phyloP scores from a whole-genome alignment of 2,113 vertebrate species.

The Erinaceus europaeus region DNA sequence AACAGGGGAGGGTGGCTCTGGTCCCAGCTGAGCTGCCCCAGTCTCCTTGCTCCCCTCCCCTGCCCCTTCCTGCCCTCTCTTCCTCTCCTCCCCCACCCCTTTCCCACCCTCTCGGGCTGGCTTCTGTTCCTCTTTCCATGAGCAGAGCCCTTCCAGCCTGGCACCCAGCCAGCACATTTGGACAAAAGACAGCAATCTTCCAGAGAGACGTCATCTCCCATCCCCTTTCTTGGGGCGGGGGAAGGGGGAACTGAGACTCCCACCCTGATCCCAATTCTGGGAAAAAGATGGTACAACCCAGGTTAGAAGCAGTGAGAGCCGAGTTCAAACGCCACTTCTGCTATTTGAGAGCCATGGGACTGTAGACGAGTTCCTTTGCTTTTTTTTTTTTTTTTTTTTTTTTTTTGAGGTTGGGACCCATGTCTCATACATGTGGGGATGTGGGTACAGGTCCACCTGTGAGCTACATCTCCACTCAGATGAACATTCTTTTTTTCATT shows the following conservation, averaged over 20 bases:
- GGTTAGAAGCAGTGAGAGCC: not conserved
- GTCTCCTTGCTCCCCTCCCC: not conserved
- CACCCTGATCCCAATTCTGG: not conserved
- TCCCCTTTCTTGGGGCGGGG: slow-evolving; percentile 56
- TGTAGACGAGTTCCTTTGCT: not conserved
- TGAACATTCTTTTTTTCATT: no score
- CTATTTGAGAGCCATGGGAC: not conserved
- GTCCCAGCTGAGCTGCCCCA: not conserved
- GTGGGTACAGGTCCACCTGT: no score
- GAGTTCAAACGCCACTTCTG: not conserved
- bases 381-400: not conserved
- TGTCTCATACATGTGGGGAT: no score
- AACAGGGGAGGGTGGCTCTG: no score
- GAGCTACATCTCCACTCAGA: no score
- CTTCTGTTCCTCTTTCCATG: slow-evolving; percentile 75
- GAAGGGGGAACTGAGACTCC: not conserved
- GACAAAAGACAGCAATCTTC: slow-evolving; percentile 75
- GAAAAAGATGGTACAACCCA: not conserved
- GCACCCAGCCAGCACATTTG: slow-evolving; percentile 75
- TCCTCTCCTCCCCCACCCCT: not conserved
- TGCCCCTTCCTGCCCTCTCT: slow-evolving; percentile 17
- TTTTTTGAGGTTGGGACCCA: no score
- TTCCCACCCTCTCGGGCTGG: slow-evolving; percentile 57
- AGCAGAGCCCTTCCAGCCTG: slow-evolving; percentile 83
- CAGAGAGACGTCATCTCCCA: slow-evolving; percentile 79